Base-by-base conservation (phyloP, 2,113 vertebrate genomes). In the Hemiprocne comata region DNA sequence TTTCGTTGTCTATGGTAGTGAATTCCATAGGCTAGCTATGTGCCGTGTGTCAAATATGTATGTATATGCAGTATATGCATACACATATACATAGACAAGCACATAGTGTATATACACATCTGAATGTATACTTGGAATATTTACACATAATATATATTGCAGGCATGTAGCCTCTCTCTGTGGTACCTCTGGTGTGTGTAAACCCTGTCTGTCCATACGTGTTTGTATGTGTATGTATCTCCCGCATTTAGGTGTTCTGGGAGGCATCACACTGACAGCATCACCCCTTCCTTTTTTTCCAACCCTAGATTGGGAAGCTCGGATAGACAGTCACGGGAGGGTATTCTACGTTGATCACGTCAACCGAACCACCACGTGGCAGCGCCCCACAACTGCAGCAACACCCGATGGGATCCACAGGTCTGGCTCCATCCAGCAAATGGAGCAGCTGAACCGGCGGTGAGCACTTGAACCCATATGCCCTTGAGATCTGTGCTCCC, bases 391-490 rank as follows among this genome's bases (percentile, higher is more conserved):
- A 7, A 94, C 99, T 1, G 97, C 98, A 4, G 97, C 98, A 38
- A 99, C 98, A 7, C 99, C 98, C 0, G 98, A 98, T 1, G 98
- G 99, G 50, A 98, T 99, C 95, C 98, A 98, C 64, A 98, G 99
- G 50, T 99, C 99, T 1, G 98, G 98, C 60, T 99, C 99, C 89
- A 97, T 98, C 75, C 99, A 99, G 96, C 99, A 99, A 98, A 99
- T 99, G 99, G 99, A 99, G 89, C 99, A 99, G 66, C 98, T 99
- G 83, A 99, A 99, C 98, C 98, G 99, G 66, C 98, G 99, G 99
- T 99, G 93, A 96, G 98, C 96, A 46, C 87, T 70, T 69, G 33
- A 34, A 19, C 60, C 38, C 64, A 1, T 17, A 2, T 51, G 26
- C 79, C 51, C 18, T 54, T 46, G 15, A 28, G 17, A 81, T 31